phyloP scores from a whole-genome alignment of 2,113 vertebrate species.

The Tragelaphus imberbis region DNA sequence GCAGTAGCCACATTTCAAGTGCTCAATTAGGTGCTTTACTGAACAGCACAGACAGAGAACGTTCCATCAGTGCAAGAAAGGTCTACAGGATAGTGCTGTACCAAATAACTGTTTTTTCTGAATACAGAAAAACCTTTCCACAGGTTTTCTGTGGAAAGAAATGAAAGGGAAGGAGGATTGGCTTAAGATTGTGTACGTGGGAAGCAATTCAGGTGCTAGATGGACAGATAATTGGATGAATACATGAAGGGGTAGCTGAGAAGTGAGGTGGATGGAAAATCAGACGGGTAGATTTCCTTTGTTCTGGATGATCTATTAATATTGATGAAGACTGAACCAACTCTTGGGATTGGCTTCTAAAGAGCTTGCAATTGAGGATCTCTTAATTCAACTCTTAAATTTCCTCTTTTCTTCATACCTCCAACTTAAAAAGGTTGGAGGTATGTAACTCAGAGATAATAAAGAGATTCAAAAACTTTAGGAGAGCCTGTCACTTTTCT shows the following conservation, averaged over 20 bases:
- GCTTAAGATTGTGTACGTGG: background rate
- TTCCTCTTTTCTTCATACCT: background rate
- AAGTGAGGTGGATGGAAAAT: background rate
- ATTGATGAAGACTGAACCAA: background rate
- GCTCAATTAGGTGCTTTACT: background rate
- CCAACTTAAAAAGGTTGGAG: background rate
- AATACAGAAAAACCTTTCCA: too few relatives aligned
- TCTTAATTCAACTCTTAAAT: background rate
- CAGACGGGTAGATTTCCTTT: background rate
- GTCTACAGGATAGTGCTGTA: background rate
- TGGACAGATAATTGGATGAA: background rate
- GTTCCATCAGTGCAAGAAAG: background rate
- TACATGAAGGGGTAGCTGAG: background rate
- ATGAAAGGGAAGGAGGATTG: background rate
- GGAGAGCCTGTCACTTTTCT: background rate
- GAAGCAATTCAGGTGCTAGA: background rate
- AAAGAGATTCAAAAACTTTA: background rate
- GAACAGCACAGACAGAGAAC: background rate
- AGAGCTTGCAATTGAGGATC: background rate
- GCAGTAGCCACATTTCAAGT: background rate
- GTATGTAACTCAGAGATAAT: background rate
- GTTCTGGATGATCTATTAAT: background rate
- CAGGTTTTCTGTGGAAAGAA: background rate
- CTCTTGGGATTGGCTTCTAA: background rate
- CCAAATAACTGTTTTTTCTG: background rate